These are phyloP conservation scores for Helogale parvula DNA, from an alignment of 2,113 vertebrate species.

Conservation along the genomic window DNA sequence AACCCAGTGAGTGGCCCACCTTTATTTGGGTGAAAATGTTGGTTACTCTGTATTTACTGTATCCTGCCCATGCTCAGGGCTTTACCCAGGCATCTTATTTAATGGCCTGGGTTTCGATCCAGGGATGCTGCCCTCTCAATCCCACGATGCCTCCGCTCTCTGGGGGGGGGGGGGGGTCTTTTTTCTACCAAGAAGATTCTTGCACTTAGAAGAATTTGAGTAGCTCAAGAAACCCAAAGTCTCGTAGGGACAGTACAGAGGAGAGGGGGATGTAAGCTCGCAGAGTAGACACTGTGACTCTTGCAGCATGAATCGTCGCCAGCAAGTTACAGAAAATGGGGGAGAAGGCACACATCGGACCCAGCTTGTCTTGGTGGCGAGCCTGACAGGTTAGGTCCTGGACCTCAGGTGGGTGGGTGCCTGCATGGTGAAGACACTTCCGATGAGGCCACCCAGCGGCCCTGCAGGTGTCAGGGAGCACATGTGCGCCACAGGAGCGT, in stretches of 20 bases:
- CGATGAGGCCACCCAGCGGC: slow-evolving; percentile 95
- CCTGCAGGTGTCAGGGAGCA: slow-evolving; percentile 96
- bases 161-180: neutral
- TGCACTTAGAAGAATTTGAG: slow-evolving; percentile 90
- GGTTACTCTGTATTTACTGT: neutral
- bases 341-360: slow-evolving; percentile 95
- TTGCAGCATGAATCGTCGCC: slow-evolving; percentile 96
- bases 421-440: slow-evolving; percentile 95
- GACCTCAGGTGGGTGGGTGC: slow-evolving; percentile 95
- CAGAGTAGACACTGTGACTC: slow-evolving; percentile 96
- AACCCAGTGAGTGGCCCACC: neutral
- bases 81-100: neutral
- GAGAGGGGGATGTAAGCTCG: slow-evolving; percentile 91
- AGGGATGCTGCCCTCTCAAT: no score
- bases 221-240: slow-evolving; percentile 93
- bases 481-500: slow-evolving; percentile 94
- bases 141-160: neutral
- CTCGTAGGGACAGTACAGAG: slow-evolving; percentile 93
- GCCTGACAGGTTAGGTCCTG: slow-evolving; percentile 90
- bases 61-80: neutral
- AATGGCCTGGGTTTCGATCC: neutral
- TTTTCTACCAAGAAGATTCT: neutral
- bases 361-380: slow-evolving; percentile 96
- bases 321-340: slow-evolving; percentile 95
- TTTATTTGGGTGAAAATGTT: neutral